These are phyloP conservation scores for Acinonyx jubatus DNA, from an alignment of 2,113 vertebrate genomes.

Conservation along the genomic window DNA sequence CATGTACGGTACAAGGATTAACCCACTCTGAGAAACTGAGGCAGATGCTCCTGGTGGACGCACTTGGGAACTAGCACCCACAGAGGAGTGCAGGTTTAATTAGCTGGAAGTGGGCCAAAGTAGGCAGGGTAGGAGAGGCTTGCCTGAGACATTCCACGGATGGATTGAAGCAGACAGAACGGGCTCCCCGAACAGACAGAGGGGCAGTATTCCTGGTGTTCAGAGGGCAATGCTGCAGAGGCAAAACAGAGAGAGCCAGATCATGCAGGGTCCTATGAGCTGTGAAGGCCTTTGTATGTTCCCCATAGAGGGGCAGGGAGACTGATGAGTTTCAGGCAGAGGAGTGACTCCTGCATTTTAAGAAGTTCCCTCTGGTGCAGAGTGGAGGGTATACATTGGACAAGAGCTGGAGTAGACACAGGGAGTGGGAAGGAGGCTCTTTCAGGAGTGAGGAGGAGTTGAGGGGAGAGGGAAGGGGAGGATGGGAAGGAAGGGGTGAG, in stretches of 20 bases:
- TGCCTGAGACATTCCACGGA: background rate
- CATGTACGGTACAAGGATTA: rapidly evolving
- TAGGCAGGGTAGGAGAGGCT: background rate
- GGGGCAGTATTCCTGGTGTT: background rate
- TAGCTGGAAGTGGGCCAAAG: background rate
- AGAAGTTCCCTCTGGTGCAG: background rate
- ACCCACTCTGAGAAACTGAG: background rate
- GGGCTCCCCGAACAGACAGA: background rate
- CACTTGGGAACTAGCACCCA: background rate
- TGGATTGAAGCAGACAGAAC: background rate
- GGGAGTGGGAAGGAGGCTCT: background rate
- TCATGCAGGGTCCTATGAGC: background rate
- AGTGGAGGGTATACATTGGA: background rate
- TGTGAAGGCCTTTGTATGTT: background rate
- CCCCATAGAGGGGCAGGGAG: background rate
- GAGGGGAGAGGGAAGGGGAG: rapidly evolving
- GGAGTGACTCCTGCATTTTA: background rate
- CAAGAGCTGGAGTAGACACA: background rate
- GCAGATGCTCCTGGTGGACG: no score
- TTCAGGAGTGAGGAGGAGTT: background rate
- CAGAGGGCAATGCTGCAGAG: background rate
- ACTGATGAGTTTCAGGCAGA: background rate
- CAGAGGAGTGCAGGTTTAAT: background rate
- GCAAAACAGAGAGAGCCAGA: background rate
- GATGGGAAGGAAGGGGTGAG: rapidly evolving